Conservation (phyloP, 2,113 vertebrate genomes). For the Gadus chalcogrammus region DNA sequence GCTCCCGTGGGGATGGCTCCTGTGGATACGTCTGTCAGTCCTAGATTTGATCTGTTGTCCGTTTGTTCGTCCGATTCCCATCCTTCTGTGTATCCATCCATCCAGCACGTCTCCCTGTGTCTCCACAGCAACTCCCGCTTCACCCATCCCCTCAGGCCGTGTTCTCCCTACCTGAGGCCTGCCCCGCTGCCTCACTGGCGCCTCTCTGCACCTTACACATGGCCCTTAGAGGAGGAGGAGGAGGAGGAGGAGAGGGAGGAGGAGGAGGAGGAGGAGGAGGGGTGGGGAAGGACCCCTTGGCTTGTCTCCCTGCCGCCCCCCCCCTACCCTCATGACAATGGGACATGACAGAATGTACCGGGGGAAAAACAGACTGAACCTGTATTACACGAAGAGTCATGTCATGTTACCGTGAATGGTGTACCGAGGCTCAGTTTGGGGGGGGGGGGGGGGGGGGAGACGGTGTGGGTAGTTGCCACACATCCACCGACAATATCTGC, state of each 20-base stretch:
- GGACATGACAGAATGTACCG: conserved; percentile 55
- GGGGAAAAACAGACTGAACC: conserved; percentile 30
- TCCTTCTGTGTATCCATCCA: conserved; percentile 19
- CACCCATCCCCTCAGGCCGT: conserved; percentile 34
- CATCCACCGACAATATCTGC: no score
- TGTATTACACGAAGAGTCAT: conserved; percentile 41
- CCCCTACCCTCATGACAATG: conserved; percentile 52
- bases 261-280: conserved; percentile 28
- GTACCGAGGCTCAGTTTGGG: conserved; percentile 34
- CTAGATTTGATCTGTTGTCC: not conserved
- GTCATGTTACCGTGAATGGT: conserved; percentile 39
- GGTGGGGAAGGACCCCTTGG: conserved; percentile 20
- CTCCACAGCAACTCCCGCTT: conserved; percentile 38
- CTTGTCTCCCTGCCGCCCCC: no score
- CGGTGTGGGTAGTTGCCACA: no score
- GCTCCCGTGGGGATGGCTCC: no score
- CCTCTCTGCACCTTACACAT: conserved; percentile 41
- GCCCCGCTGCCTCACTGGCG: conserved; percentile 39
- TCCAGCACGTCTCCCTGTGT: conserved; percentile 35
- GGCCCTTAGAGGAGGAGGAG: conserved; percentile 39
- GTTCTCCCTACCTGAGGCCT: conserved; percentile 41
- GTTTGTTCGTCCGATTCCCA: not conserved
- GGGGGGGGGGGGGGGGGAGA: conserved; percentile 43
- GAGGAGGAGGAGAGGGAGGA: conserved; percentile 34
- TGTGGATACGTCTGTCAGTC: not conserved